Conservation (phyloP, 2,113 vertebrate genomes). For the Hucho hucho region DNA sequence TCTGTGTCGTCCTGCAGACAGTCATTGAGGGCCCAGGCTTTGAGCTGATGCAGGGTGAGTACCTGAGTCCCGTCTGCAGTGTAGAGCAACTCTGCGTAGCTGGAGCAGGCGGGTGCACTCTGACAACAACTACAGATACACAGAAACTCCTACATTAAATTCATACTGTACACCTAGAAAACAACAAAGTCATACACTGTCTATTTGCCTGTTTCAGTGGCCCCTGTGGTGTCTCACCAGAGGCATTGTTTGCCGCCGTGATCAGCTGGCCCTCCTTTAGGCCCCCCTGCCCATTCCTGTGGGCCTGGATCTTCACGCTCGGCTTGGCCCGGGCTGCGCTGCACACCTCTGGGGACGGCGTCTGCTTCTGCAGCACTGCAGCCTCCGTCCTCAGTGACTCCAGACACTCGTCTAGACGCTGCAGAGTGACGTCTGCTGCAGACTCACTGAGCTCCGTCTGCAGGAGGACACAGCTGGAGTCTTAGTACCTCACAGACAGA, state of each 20-base stretch:
- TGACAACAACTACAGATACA: constrained; percentile 49
- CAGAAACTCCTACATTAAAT: constrained; percentile 27
- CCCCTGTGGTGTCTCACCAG: constrained; percentile 40
- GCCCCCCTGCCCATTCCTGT: constrained; percentile 60
- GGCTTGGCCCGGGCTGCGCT: constrained; percentile 27
- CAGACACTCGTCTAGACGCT: constrained; percentile 50
- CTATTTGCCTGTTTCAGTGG: not conserved
- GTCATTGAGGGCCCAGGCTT: constrained; percentile 48
- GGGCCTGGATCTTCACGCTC: constrained; percentile 58
- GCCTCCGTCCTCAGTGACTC: constrained; percentile 46
- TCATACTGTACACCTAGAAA: not conserved
- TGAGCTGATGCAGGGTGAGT: constrained; percentile 45
- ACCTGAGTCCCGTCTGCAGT: constrained; percentile 55
- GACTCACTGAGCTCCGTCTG: constrained; percentile 58
- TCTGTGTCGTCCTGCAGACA: constrained; percentile 27
- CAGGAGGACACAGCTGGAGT: constrained; percentile 11
- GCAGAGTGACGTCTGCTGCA: constrained; percentile 47
- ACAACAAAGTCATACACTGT: not conserved
- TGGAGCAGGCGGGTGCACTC: constrained; percentile 60
- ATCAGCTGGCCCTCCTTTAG: constrained; percentile 59
- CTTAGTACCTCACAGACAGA: constrained; percentile 26
- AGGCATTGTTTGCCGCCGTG: constrained; percentile 56
- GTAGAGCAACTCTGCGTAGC: constrained; percentile 53
- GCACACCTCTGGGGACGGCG: constrained; percentile 24
- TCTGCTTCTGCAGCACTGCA: constrained; percentile 3